A percentile compares a stretch with the other conserved stretches of the same genome.
Evolutionary conservation across 1,140 invertebrate genomes (phyloP).

Genomic region (Ips typographus): DNA sequence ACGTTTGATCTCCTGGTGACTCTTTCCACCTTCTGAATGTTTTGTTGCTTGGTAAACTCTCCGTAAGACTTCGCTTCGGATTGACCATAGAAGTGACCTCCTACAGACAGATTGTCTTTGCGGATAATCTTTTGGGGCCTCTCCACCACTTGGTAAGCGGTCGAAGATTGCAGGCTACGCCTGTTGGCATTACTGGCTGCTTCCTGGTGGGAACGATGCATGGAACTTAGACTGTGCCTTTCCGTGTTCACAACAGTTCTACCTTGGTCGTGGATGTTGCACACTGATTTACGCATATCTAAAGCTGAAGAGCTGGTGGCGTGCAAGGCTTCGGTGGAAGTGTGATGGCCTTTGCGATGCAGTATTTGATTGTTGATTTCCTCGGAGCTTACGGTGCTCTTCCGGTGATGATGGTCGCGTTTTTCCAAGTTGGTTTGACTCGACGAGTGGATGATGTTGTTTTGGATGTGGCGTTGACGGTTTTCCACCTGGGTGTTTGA

Average conservation of each 20-base stretch:
- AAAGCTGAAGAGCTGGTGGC: conserved; percentile 69
- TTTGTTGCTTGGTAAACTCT: conserved; percentile 61
- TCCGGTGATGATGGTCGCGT: conserved; percentile 56
- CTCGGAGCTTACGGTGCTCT: conserved; percentile 70
- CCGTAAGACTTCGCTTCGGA: conserved; percentile 67
- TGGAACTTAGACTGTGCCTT: conserved; percentile 72
- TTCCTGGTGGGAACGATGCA: conserved; percentile 64
- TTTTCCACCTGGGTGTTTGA: conserved; percentile 36
- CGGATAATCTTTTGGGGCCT: conserved; percentile 59
- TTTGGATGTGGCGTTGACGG: conserved; percentile 31
- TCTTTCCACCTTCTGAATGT: conserved; percentile 55
- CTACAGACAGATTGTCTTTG: conserved; percentile 66
- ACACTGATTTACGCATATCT: conserved; percentile 76
- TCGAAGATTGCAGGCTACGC: conserved; percentile 52
- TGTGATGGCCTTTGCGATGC: conserved; percentile 66
- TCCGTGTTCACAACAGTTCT: conserved; percentile 65
- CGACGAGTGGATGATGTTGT: conserved; percentile 36
- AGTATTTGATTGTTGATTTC: conserved; percentile 74
- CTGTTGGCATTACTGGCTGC: conserved; percentile 40
- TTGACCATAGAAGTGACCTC: conserved; percentile 71
- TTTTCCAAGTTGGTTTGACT: conserved; percentile 31
- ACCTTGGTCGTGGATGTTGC: conserved; percentile 71
- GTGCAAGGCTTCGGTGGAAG: conserved; percentile 56
- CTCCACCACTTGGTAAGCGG: conserved; percentile 52
- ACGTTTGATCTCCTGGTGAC: conserved; percentile 64